Evolutionary conservation across 2,797 vertebrate genomes (phyloP), one percentile per base, ranked within the genome.

Genomic region (Pipistrellus kuhlii): DNA sequence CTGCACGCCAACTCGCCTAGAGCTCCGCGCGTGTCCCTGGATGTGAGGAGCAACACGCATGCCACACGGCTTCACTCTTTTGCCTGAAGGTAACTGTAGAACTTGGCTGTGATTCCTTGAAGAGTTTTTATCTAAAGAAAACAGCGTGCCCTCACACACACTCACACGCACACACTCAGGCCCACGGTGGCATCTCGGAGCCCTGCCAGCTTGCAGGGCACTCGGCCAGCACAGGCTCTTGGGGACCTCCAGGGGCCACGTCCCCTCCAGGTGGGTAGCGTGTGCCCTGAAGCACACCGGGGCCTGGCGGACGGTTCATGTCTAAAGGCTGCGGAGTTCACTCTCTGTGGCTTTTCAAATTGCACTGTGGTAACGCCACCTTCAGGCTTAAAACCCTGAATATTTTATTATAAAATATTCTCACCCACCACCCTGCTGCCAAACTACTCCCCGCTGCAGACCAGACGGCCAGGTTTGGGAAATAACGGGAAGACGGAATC

Each of bases 81-180:
- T 41, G 21, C 15, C 9, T 15, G 51, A 72, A 88, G 25, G 7
- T 12, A 55, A 59, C 57, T 72, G 46, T 30, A 64, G 64, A 82
- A 32, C 23, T 82, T 71, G 73, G 62, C 64, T 89, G 57, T 91
- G 80, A 66, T 14, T 76, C 27, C 44, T 88, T 8, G 35, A n/a
- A 82, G 27, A 64, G 55, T 62, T 71, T 77, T 30, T 25, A 76
- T 38, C 1, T 83, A 38, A 66, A 90, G 76, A 64, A 88, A 73
- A 78, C 17, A 30, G 38, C 87, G 48, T 13, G 46, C 46, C 4
- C 46, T 41, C 38, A 41, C 38, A 41, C 38, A 41, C 38, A 51
- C 14, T 5, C 57, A 17, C 8, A 7, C 17, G 12, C 62, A 17
- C 76, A 41, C 35, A 21, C 64, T 14, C 59, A 30, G 23, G 1